phyloP scores from a whole-genome alignment of 1,140 invertebrate species.

The Venturia canescens region DNA sequence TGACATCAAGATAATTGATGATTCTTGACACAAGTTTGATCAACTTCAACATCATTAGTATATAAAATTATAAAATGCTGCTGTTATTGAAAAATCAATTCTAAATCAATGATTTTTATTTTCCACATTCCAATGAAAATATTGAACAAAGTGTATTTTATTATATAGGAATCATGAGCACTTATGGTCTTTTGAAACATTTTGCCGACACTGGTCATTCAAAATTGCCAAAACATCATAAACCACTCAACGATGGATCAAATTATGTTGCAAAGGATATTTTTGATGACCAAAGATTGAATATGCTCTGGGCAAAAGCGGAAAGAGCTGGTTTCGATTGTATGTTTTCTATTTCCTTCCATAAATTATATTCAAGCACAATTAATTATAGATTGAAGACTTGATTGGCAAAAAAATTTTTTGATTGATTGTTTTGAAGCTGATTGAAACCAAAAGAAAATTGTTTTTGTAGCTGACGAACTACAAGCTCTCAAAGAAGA shows the following conservation, averaged over 20 bases:
- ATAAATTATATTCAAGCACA: too few relatives aligned
- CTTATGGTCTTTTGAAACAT: slow-evolving; percentile 89
- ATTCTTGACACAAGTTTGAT: too few relatives aligned
- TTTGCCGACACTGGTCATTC: slow-evolving; percentile 83
- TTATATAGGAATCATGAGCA: slow-evolving; percentile 84
- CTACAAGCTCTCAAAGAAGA: slow-evolving; percentile 91
- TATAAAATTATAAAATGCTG: too few relatives aligned
- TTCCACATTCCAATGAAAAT: neutral
- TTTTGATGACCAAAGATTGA: slow-evolving; percentile 94
- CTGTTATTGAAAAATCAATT: too few relatives aligned
- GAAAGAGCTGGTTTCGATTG: slow-evolving; percentile 89
- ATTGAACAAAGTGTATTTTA: slow-evolving; percentile 7
- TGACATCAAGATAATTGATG: too few relatives aligned
- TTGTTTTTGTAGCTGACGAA: slow-evolving; percentile 81
- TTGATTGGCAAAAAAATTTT: neutral
- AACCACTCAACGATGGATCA: slow-evolving; percentile 69
- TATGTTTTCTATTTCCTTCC: slow-evolving; percentile 61
- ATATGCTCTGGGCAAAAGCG: slow-evolving; percentile 93
- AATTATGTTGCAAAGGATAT: slow-evolving; percentile 82
- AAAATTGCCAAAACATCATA: slow-evolving; percentile 74
- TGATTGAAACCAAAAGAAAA: slow-evolving; percentile 5
- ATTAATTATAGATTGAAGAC: too few relatives aligned
- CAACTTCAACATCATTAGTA: too few relatives aligned
- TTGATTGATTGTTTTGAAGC: neutral
- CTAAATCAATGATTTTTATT: too few relatives aligned